These are phyloP conservation scores for Brachyopa scutellaris DNA, from an alignment of 2,888 invertebrate genomes.

Conservation along the genomic window DNA sequence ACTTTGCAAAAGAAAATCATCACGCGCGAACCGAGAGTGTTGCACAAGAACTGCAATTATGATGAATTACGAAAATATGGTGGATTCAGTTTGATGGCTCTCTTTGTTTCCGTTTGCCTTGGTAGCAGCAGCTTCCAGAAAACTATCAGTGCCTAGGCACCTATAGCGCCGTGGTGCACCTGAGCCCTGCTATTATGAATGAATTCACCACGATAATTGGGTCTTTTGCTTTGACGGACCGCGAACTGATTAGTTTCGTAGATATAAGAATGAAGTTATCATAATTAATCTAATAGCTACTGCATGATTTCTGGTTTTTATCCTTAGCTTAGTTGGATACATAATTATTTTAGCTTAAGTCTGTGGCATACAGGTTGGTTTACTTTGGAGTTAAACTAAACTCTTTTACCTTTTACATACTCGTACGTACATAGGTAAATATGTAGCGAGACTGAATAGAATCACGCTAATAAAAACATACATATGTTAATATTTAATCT, in stretches of 20 bases:
- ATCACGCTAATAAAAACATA: too few species aligned
- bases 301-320: too few species aligned
- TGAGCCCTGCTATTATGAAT: constrained; percentile 35
- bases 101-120: constrained; percentile 65
- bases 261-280: constrained; percentile 13
- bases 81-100: constrained; percentile 39
- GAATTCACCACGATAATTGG: constrained; percentile 21
- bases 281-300: constrained; percentile 43
- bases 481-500: too few species aligned
- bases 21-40: constrained; percentile 63
- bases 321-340: too few species aligned
- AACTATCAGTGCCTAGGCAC: constrained; percentile 26
- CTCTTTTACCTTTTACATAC: too few species aligned
- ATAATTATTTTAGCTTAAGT: too few species aligned
- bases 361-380: too few species aligned
- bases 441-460: too few species aligned
- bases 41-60: constrained; percentile 70
- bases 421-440: too few species aligned
- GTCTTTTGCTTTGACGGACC: constrained; percentile 25
- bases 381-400: too few species aligned
- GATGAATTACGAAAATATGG: constrained; percentile 66
- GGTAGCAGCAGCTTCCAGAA: constrained; percentile 49
- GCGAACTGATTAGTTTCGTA: constrained; percentile 52
- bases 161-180: constrained; percentile 18
- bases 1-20: constrained; percentile 61